Conservation (phyloP, 2,888 invertebrate genomes). For the Zaprionus obscuricornis region DNA sequence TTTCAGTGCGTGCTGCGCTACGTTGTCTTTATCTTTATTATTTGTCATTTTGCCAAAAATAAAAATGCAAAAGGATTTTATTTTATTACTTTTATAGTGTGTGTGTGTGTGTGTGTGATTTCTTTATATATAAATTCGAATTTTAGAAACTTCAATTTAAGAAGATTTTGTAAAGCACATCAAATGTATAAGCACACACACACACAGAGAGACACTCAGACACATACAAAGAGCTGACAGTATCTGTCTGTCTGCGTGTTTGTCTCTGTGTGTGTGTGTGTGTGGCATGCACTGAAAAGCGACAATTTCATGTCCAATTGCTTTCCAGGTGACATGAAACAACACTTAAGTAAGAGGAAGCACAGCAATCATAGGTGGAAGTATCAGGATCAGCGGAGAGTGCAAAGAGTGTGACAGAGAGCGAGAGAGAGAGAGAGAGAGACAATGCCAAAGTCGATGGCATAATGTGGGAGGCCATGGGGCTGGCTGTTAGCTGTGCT, state of each 20-base stretch:
- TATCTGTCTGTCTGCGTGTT: constrained; percentile 3
- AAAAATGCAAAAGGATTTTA: constrained; percentile 75
- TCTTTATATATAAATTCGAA: constrained; percentile 54
- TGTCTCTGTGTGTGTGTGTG: constrained; percentile 25
- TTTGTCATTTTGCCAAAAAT: constrained; percentile 63
- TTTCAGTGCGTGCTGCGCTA: constrained; percentile 58
- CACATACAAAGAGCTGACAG: neutral
- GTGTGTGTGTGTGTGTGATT: constrained; percentile 7
- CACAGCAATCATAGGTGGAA: constrained; percentile 25
- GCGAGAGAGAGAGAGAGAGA: constrained; percentile 21
- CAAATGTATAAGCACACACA: constrained; percentile 22
- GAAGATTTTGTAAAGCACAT: constrained; percentile 61
- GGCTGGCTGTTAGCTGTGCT: no score
- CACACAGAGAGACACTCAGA: constrained; percentile 1
- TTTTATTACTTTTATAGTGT: constrained; percentile 62
- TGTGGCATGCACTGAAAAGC: constrained; percentile 69
- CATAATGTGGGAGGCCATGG: no score
- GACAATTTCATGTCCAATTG: constrained; percentile 83
- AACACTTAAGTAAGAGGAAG: constrained; percentile 83
- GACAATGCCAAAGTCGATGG: no score
- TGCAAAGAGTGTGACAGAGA: constrained; percentile 17
- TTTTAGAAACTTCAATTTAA: constrained; percentile 66
- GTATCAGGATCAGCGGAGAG: neutral
- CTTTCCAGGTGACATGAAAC: constrained; percentile 84
- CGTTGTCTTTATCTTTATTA: constrained; percentile 68